Evolutionary conservation across 2,888 invertebrate species (phyloP), one percentile per base, ranked within the genome.

Genomic region (Cryptus armator): DNA sequence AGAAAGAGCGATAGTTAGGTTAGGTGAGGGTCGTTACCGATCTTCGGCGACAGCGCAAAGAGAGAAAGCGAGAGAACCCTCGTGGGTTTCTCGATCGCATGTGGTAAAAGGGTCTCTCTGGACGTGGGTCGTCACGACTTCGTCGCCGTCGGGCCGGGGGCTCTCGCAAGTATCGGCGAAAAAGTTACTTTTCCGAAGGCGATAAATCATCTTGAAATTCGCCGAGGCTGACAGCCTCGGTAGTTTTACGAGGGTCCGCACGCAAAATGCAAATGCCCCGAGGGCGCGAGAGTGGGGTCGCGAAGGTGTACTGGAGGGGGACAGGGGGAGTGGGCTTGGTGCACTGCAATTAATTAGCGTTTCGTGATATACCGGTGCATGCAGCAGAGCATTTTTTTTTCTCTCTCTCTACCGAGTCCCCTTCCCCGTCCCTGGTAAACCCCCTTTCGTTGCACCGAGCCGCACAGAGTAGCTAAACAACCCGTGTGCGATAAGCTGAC

Each of bases 301-400:
- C 68, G 32, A 78, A 46, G 74, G 67, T 74, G 72, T 80, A 46
- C 56, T 29, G 80, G 56, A 43, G 78, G 70, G 75, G 86, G 86
- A 88, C 51, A 24, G 81, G 78, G 68, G 85, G 85, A 86, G 88
- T 88, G 88, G 89, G 90, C 90, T 92, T 90, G 85, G 82, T 85
- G 91, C 91, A 90, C 90, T 90, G 92, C 92, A 92, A 92, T 92
- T 92, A 92, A 92, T 92, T 92, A 92, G 90, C 90, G 90, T 92
- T 92, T 89, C 91, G 92, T 92, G 92, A 92, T 91, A 92, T 83
- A 86, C 89, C 89, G 84, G 90, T 91, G 90, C 91, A 92, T 92
- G 91, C 91, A 91, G 89, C 88, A 89, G 90, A 90, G 87, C 88
- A 84, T 90, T 88, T 88, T 88, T 89, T 88, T 85, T 76, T 44